phyloP scores from a whole-genome alignment of 2,888 invertebrate species.

The Catocala sponsa region DNA sequence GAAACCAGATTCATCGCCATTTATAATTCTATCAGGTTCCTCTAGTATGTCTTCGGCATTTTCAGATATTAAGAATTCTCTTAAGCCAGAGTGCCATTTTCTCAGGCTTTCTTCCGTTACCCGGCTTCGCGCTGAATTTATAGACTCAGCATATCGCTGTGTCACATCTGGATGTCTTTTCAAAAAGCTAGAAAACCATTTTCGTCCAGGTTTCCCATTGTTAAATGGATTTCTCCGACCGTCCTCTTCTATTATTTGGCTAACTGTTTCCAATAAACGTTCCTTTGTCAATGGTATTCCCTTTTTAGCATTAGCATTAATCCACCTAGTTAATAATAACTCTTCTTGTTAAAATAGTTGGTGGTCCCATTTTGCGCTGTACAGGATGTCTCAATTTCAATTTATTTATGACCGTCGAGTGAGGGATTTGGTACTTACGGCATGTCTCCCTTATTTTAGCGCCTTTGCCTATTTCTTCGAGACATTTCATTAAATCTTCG shows the following conservation, averaged over 20 bases:
- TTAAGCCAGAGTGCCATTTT: background rate
- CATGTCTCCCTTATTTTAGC: conserved; percentile 22
- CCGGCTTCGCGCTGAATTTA: no score
- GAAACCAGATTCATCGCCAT: background rate
- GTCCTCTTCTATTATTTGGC: conserved; percentile 14
- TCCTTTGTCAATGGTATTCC: conserved; percentile 30
- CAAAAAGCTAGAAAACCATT: conserved; percentile 31
- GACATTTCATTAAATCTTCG: conserved; percentile 29
- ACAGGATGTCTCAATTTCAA: conserved; percentile 36
- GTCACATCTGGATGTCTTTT: conserved; percentile 30
- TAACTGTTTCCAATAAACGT: conserved; percentile 16
- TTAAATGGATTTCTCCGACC: conserved; percentile 21
- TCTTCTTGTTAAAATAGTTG: conserved; percentile 40
- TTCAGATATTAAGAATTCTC: conserved; percentile 3
- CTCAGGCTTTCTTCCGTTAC: no score
- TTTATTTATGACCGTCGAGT: conserved; percentile 42
- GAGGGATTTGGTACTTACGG: conserved; percentile 14
- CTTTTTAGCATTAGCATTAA: conserved; percentile 25
- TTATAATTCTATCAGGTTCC: conserved; percentile 3
- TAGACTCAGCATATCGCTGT: conserved; percentile 27
- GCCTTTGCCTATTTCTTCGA: conserved; percentile 26
- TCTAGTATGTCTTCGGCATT: conserved; percentile 1
- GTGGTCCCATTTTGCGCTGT: conserved; percentile 42
- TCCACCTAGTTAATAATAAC: conserved; percentile 24
- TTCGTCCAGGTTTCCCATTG: conserved; percentile 23